Evolutionary conservation across 2,113 vertebrate species (phyloP), one percentile per base, ranked within the genome.

Genomic region (Steatornis caripensis): DNA sequence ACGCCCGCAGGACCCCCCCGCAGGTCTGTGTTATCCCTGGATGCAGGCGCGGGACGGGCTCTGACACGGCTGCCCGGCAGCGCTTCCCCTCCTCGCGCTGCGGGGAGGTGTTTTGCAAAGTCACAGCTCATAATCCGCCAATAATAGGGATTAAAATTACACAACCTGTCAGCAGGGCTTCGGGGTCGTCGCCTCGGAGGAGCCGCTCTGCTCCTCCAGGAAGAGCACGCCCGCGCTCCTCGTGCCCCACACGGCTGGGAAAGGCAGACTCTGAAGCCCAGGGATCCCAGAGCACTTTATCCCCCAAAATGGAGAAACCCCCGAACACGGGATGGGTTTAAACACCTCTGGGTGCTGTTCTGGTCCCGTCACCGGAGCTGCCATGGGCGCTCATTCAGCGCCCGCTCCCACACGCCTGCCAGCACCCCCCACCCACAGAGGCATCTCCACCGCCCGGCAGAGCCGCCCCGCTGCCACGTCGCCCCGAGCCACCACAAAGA

Each of bases 131-230:
- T 96, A 96, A 97, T 97, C 95, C 81, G 3, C 87, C 3, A 32
- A 15, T 96, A 91, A 95, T 84, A 76, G 53, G 96, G 96, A 96
- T 96, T 93, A 95, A 79, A 94, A 72, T 96, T 78, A 87, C 34
- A 57, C 91, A 97, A 89, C 36, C 51, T 43, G 0, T 84, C 93
- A 54, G 84, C 89, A 75, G 76, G 60, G 86, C 91, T 78, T 11
- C 10, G 3, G 54, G 86, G 80, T 53, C 14, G 2, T 53, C 10
- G 6, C 32, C 71, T 64, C 7, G 2, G 27, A 71, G 46, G 75
- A 96, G 79, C 32, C 2, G 1, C 75, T 91, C 16, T 10, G 26
- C 41, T 55, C 83, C 75, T 66, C 5, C 1, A 80, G 81, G 62
- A 91, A 48, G 18, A 48, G 57, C 61, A 17, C 3, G 41, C 14